phyloP scores from a whole-genome alignment of 2,797 vertebrate genomes.

The Megaceryle alcyon region DNA sequence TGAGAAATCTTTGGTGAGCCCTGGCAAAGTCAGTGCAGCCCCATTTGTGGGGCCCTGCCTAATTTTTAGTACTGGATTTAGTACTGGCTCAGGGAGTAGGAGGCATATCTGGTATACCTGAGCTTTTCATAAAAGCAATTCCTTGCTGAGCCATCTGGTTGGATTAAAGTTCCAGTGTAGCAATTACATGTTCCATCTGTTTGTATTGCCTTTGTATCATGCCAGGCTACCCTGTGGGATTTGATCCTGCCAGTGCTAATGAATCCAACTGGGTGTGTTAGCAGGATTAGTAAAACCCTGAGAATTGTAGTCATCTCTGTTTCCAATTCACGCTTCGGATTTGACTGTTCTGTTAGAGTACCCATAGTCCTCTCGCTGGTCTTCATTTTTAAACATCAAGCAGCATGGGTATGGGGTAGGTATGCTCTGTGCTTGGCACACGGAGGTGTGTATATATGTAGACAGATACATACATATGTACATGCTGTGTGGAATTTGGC shows the following conservation, averaged over 20 bases:
- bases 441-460: too few relatives aligned
- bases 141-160: constrained; percentile 47
- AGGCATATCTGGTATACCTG: constrained; percentile 24
- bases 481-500: background rate
- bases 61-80: background rate
- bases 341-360: background rate
- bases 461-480: fast-evolving
- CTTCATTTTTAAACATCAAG: background rate
- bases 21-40: background rate
- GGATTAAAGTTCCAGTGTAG: constrained; percentile 38
- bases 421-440: background rate
- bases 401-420: background rate
- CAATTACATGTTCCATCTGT: constrained; percentile 49
- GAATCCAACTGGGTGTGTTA: constrained; percentile 1
- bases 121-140: background rate
- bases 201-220: background rate
- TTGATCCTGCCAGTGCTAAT: constrained; percentile 42
- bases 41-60: background rate
- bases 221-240: background rate
- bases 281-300: background rate
- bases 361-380: background rate
- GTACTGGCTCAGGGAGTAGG: background rate
- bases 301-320: background rate
- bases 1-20: background rate
- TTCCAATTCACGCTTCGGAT: background rate